Evolutionary conservation across 2,888 invertebrate genomes (phyloP), one percentile per base, ranked within the genome.

Genomic region (Drosophila parthenogenetica): DNA sequence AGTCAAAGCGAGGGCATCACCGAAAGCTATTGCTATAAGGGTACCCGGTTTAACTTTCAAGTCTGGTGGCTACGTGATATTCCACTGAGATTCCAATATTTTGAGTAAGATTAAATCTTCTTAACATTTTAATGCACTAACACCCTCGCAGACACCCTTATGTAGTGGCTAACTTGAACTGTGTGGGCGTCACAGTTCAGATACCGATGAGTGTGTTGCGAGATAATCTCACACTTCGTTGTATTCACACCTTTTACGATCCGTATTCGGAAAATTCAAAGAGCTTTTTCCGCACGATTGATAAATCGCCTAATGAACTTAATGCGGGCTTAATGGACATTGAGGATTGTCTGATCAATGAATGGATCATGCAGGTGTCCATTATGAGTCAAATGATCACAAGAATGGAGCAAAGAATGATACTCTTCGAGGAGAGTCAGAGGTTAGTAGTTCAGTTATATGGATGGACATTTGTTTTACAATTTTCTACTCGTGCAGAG

Each of bases 41-140:
- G 68, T 3, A n/a, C 64, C 0, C 63, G 88, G 25, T 91, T 79
- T 29, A 54, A 79, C 22, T 73, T 90, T 5, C 88, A 91, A 48
- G 54, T 92, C 7, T 91, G 92, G 91, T 77, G 88, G 29, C 58
- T 91, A 0, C 77, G 78, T 32, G 84, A 91, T 78, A 86, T 90
- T 0, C 89, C 91, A 0, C 74, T 90, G 32, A 65, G 83, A 3
- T 82, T 90, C 14, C 29, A 79, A 10, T 78, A 76, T 4, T 19
- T 81, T 25, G 81, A 84, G 91, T 91, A 76, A 76, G 77, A 55
- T 13, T 2, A 0, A 51, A 48, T 17, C 10, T 14, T 10, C n/a
- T n/a, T 13, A 10, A 7, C 1, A 17, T 13, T 35, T 29, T 42
- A 2, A 53, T 17, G 16, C 13, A 29, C n/a, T n/a, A 5, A 16